Percentiles rank a stretch among this genome's conserved stretches.
phyloP scores from a whole-genome alignment of 2,113 vertebrate genomes.

The Oncorhynchus mykiss region DNA sequence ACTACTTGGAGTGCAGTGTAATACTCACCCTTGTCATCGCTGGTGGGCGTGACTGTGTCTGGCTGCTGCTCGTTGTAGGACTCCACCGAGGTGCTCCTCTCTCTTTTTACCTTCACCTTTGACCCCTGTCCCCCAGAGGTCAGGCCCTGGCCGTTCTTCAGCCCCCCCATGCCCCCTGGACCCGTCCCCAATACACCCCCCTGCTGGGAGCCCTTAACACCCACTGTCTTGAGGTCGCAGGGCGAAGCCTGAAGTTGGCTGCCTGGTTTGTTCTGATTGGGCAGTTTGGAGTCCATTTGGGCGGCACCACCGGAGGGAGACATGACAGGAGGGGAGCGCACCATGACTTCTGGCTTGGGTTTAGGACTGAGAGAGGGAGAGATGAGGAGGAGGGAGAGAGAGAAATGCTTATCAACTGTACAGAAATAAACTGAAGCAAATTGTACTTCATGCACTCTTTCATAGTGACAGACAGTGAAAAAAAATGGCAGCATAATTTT shows the following conservation, averaged over 20 bases:
- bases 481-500: no score
- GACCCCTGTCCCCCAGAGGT: slow-evolving; percentile 91
- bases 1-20: no score
- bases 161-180: slow-evolving; percentile 92
- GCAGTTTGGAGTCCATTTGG: slow-evolving; percentile 99
- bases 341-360: slow-evolving; percentile 99
- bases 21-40: slow-evolving; percentile 87
- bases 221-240: slow-evolving; percentile 88
- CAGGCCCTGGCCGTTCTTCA: slow-evolving; percentile 88
- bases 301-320: slow-evolving; percentile 96
- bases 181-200: slow-evolving; percentile 80
- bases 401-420: neutral
- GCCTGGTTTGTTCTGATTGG: slow-evolving; percentile 97
- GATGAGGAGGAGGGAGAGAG: slow-evolving; percentile 29
- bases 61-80: slow-evolving; percentile 87
- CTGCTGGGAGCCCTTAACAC: slow-evolving; percentile 49
- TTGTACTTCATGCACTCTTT: no score
- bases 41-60: slow-evolving; percentile 89
- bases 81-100: slow-evolving; percentile 94
- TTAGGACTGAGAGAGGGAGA: slow-evolving; percentile 85
- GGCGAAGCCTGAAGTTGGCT: slow-evolving; percentile 97
- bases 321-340: slow-evolving; percentile 98
- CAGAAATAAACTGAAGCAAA: neutral
- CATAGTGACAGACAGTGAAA: no score
- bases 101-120: slow-evolving; percentile 97